These are phyloP conservation scores for Homarus gammarus DNA, from an alignment of 2,888 invertebrate species.

Conservation along the genomic window DNA sequence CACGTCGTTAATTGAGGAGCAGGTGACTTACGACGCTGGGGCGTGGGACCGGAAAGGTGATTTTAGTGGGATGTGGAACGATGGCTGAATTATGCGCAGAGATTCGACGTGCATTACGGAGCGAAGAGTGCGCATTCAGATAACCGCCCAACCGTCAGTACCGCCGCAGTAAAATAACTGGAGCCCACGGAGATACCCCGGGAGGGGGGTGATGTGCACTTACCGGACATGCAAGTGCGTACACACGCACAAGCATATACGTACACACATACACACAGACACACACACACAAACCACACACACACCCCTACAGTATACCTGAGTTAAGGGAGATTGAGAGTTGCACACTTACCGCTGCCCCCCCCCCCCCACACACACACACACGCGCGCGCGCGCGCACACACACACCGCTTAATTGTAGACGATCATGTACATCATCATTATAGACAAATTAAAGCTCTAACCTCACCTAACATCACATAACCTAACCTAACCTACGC, in stretches of 20 bases:
- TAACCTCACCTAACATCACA: no score
- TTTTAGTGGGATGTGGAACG: neutral
- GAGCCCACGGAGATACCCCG: no score
- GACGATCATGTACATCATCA: no score
- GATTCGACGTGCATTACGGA: conserved; percentile 37
- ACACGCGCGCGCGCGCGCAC: no score
- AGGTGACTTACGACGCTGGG: conserved; percentile 2
- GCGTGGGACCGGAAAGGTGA: neutral
- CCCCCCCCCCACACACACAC: no score
- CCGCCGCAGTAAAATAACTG: conserved; percentile 25
- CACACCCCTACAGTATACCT: no score
- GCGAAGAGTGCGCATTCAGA: conserved; percentile 36
- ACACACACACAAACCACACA: no score
- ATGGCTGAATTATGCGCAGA: conserved; percentile 42
- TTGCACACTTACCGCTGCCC: no score
- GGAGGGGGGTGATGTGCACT: neutral
- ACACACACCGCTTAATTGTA: no score
- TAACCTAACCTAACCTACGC: no score
- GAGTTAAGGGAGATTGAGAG: no score
- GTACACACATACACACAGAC: neutral
- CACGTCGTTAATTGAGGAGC: conserved; percentile 1
- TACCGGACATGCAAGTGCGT: neutral
- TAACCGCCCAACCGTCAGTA: conserved; percentile 22
- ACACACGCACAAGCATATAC: neutral
- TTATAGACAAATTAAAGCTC: no score